Percentiles rank a stretch among this genome's conserved stretches.
Conservation (phyloP, 2,797 vertebrate species). For the Catamblyrhynchus diadema region DNA sequence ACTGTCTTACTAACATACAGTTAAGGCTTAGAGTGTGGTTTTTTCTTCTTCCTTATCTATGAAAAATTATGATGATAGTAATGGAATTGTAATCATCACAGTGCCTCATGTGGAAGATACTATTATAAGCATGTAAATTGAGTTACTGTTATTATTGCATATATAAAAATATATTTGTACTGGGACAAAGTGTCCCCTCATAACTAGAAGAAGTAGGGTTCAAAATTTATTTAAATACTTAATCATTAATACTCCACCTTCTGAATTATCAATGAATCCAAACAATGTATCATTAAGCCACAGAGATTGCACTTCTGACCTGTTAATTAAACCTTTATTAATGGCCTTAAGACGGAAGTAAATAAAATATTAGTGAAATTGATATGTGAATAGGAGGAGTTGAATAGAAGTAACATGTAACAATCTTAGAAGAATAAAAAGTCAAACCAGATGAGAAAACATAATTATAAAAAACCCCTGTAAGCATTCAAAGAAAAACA, state of each 20-base stretch:
- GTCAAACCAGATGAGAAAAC: neutral
- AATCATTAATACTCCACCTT: conserved; percentile 9
- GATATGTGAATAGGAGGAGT: neutral
- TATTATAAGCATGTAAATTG: neutral
- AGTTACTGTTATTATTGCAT: neutral
- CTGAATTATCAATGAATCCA: neutral
- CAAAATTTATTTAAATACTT: neutral
- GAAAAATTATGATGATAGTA: neutral
- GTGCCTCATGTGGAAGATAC: neutral
- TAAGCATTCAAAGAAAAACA: neutral
- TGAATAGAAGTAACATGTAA: neutral
- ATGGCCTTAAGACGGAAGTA: neutral
- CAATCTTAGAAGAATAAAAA: neutral
- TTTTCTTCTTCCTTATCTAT: neutral
- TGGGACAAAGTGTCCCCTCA: neutral
- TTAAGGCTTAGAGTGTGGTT: neutral
- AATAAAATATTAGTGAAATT: conserved; percentile 18
- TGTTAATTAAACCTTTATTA: neutral
- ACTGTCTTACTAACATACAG: neutral
- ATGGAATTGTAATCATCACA: neutral
- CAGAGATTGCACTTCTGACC: neutral
- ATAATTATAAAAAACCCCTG: neutral
- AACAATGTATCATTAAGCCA: neutral
- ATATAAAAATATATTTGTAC: neutral
- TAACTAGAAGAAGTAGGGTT: neutral